Percentiles rank a stretch among this genome's conserved stretches.
These are phyloP conservation scores for Saguinus midas DNA, from an alignment of 2,113 vertebrate genomes.

Conservation along the genomic window DNA sequence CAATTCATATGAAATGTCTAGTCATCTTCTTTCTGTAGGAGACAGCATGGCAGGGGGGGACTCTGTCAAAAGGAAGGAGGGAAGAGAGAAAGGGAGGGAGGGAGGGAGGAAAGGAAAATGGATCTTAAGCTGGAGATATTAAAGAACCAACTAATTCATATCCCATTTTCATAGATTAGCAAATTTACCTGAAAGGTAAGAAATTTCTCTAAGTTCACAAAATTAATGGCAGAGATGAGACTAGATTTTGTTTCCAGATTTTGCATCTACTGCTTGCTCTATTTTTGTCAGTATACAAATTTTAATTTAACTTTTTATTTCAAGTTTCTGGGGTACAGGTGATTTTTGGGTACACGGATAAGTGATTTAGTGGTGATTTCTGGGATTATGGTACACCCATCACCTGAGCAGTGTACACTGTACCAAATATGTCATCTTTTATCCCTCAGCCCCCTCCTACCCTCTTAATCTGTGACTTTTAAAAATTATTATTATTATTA, in stretches of 20 bases:
- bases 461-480: not conserved
- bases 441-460: too few species aligned
- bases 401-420: too few species aligned
- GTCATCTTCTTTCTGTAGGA: not conserved
- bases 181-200: constrained; percentile 49
- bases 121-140: not conserved
- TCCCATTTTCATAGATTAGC: not conserved
- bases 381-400: too few species aligned
- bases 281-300: too few species aligned
- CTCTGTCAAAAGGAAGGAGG: too few species aligned
- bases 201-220: not conserved
- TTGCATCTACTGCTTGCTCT: not conserved
- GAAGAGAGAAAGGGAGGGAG: too few species aligned
- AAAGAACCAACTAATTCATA: not conserved
- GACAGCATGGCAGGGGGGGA: not conserved
- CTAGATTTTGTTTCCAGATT: constrained; percentile 34
- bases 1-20: not conserved
- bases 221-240: constrained; percentile 34
- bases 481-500: too few species aligned
- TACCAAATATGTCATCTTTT: too few species aligned
- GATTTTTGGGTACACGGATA: too few species aligned
- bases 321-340: too few species aligned
- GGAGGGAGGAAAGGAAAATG: not conserved
- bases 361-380: too few species aligned
- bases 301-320: too few species aligned